Conservation (phyloP, 2,888 invertebrate species). For the Acholoe squamosa region DNA sequence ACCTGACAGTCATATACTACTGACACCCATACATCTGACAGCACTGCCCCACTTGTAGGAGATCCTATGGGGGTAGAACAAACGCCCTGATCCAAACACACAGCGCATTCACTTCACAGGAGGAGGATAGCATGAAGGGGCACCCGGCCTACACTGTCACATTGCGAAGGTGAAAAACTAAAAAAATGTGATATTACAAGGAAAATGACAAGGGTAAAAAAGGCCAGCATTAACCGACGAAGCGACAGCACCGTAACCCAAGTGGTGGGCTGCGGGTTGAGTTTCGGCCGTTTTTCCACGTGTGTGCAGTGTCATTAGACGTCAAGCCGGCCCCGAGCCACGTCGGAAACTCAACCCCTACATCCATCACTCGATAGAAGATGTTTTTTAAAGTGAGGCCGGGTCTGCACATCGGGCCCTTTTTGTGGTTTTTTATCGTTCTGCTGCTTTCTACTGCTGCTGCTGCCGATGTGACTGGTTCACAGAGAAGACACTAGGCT, state of each 20-base stretch:
- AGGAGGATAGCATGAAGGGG: no score
- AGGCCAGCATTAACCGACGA: conserved; percentile 39
- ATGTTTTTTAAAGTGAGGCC: neutral
- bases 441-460: neutral
- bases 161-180: conserved; percentile 38
- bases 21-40: no score
- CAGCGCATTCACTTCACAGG: no score
- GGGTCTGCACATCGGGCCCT: neutral
- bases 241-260: conserved; percentile 51
- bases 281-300: neutral
- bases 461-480: neutral
- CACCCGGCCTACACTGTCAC: conserved; percentile 15
- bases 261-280: neutral
- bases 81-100: no score
- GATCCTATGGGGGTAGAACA: no score
- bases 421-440: conserved; percentile 19
- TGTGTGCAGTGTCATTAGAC: conserved; percentile 54
- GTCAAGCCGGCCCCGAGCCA: neutral
- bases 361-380: conserved; percentile 41
- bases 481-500: neutral
- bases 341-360: conserved; percentile 36
- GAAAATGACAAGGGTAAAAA: conserved; percentile 35
- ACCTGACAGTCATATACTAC: no score
- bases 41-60: no score
- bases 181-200: conserved; percentile 54